These are phyloP conservation scores for Sinotaia quadrata DNA, from an alignment of 2,888 invertebrate species.

Conservation along the genomic window DNA sequence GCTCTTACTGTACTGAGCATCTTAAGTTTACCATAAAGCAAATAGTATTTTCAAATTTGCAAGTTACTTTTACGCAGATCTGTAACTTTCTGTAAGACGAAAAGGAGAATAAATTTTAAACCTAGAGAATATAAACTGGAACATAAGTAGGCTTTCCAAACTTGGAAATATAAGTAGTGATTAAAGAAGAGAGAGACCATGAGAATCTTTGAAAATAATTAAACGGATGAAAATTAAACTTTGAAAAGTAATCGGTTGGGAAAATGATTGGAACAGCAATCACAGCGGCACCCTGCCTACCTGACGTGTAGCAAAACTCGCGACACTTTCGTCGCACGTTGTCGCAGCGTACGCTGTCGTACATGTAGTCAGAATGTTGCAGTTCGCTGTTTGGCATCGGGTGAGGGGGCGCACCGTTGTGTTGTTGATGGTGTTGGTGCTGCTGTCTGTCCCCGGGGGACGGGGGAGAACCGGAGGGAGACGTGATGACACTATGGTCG, in stretches of 20 bases:
- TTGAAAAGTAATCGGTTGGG: too few species aligned
- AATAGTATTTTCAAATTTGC: too few species aligned
- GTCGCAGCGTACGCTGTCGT: slow-evolving; percentile 23
- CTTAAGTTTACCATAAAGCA: too few species aligned
- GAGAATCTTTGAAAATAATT: background rate
- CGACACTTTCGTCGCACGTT: slow-evolving; percentile 25
- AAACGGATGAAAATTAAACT: background rate
- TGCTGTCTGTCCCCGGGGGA: slow-evolving; percentile 28
- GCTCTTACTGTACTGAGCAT: too few species aligned
- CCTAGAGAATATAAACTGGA: background rate
- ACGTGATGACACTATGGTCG: slow-evolving; percentile 23
- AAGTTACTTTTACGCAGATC: too few species aligned
- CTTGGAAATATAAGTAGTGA: too few species aligned
- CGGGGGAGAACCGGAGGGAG: slow-evolving; percentile 27
- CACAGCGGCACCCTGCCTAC: slow-evolving; percentile 24
- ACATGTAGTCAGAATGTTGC: slow-evolving; percentile 26
- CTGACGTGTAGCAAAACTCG: slow-evolving; percentile 26
- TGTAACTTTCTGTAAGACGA: too few species aligned
- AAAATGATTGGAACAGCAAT: too few species aligned
- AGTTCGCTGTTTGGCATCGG: slow-evolving; percentile 21
- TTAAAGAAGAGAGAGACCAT: background rate
- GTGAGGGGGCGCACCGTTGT: slow-evolving; percentile 17
- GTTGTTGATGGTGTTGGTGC: too few species aligned
- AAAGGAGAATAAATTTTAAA: background rate
- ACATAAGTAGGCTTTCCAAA: background rate